Evolutionary conservation across 2,797 vertebrate species (phyloP).

Genomic region (Brotula barbata): DNA sequence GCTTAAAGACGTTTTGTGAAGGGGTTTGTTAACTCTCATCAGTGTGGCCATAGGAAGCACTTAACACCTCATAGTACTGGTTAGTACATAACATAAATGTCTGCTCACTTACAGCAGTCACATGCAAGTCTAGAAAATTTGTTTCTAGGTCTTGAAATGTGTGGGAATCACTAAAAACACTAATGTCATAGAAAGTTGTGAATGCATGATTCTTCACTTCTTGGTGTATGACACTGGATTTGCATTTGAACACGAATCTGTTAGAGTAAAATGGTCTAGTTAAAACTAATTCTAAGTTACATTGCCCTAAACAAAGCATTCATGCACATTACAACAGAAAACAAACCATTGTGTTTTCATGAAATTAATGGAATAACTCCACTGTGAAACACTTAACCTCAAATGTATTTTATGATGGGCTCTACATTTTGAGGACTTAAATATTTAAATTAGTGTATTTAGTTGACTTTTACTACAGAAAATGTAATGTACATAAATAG

Average conservation of each 20-base stretch:
- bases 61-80: too few relatives aligned
- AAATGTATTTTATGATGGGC: not conserved
- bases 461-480: too few relatives aligned
- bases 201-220: constrained; percentile 16
- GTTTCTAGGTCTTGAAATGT: constrained; percentile 5
- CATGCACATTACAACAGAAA: not conserved
- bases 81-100: not conserved
- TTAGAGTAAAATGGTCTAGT: constrained; percentile 10
- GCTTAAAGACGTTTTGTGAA: too few relatives aligned
- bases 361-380: constrained; percentile 37
- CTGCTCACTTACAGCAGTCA: constrained; percentile 1
- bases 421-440: not conserved
- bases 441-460: too few relatives aligned
- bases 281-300: not conserved
- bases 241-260: constrained; percentile 14
- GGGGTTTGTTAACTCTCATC: too few relatives aligned
- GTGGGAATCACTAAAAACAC: not conserved
- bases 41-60: too few relatives aligned
- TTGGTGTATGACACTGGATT: not conserved
- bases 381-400: not conserved
- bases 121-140: not conserved
- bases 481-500: too few relatives aligned
- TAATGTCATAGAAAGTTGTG: not conserved
- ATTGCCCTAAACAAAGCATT: not conserved
- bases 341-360: not conserved